A percentile compares a stretch with the other conserved stretches of the same genome.
phyloP scores from a whole-genome alignment of 2,888 invertebrate genomes.

The Drosophila prolongata region DNA sequence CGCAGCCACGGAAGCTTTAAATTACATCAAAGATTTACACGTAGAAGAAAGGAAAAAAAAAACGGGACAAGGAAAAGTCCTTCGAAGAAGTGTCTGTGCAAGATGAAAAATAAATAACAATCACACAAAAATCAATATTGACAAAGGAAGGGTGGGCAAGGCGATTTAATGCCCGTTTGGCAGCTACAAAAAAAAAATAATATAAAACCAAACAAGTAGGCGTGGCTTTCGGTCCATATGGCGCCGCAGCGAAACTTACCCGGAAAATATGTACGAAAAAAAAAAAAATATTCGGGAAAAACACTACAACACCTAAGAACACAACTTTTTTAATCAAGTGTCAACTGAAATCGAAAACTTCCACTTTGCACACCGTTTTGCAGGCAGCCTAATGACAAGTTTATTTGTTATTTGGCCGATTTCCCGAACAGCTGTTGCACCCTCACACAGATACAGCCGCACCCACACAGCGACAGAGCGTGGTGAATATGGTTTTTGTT shows the following conservation, averaged over 20 bases:
- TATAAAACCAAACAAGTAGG: conserved; percentile 27
- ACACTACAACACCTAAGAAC: conserved; percentile 9
- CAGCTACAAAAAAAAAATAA: conserved; percentile 17
- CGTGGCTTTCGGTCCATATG: conserved; percentile 57
- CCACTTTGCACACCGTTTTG: conserved; percentile 29
- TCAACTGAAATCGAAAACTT: conserved; percentile 39
- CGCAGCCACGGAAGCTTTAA: conserved; percentile 38
- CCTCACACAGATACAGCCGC: conserved; percentile 13
- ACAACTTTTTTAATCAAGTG: conserved; percentile 71
- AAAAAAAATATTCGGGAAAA: conserved; percentile 5
- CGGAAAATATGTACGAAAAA: conserved; percentile 12
- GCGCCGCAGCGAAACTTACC: conserved; percentile 41
- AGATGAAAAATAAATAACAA: conserved; percentile 77
- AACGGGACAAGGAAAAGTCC: conserved; percentile 27
- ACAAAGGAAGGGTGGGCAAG: conserved; percentile 41
- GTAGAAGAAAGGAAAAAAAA: conserved; percentile 4
- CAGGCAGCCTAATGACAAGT: conserved; percentile 34
- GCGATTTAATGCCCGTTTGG: conserved; percentile 6
- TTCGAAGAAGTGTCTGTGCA: conserved; percentile 46
- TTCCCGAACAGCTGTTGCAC: conserved; percentile 64
- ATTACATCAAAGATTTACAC: conserved; percentile 46
- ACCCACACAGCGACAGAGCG: conserved; percentile 7
- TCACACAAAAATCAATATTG: conserved; percentile 75
- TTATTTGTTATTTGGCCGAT: conserved; percentile 37
- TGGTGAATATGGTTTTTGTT: conserved; percentile 13